A percentile compares a stretch with the other conserved stretches of the same genome.
phyloP scores from a whole-genome alignment of 2,113 vertebrate species.

The Poeciliopsis turrubarensis region DNA sequence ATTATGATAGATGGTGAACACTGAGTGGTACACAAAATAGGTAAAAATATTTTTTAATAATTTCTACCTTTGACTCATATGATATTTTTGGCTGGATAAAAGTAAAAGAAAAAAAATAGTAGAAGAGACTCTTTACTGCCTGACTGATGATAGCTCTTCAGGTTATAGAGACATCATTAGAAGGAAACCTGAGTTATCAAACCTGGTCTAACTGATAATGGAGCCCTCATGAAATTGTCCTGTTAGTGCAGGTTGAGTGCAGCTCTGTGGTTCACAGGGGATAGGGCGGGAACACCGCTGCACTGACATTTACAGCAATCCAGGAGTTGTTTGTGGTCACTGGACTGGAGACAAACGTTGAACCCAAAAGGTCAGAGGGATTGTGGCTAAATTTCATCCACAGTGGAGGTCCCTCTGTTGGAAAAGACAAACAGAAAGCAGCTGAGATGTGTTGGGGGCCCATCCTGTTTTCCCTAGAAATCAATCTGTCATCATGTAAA shows the following conservation, averaged over 20 bases:
- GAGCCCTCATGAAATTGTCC: conserved; percentile 68
- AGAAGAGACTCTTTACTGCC: neutral
- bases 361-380: conserved; percentile 69
- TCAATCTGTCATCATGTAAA: conserved; percentile 67
- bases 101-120: neutral
- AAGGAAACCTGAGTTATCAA: conserved; percentile 53
- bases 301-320: conserved; percentile 80
- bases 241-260: conserved; percentile 73
- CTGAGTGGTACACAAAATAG: conserved; percentile 44
- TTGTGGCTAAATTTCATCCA: conserved; percentile 73
- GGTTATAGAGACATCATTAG: conserved; percentile 19
- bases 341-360: conserved; percentile 78
- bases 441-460: conserved; percentile 62
- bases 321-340: conserved; percentile 78
- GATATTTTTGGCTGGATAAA: neutral
- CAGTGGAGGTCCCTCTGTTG: conserved; percentile 76
- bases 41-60: conserved; percentile 13
- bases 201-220: conserved; percentile 56
- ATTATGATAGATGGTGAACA: conserved; percentile 56
- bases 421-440: conserved; percentile 78
- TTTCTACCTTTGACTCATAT: neutral
- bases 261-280: conserved; percentile 66
- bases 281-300: conserved; percentile 59
- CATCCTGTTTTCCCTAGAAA: conserved; percentile 56
- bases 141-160: conserved; percentile 1